Percentiles rank a stretch among this genome's conserved stretches.
These are phyloP conservation scores for Pheosia tremula DNA, from an alignment of 2,888 invertebrate species.

Conservation along the genomic window DNA sequence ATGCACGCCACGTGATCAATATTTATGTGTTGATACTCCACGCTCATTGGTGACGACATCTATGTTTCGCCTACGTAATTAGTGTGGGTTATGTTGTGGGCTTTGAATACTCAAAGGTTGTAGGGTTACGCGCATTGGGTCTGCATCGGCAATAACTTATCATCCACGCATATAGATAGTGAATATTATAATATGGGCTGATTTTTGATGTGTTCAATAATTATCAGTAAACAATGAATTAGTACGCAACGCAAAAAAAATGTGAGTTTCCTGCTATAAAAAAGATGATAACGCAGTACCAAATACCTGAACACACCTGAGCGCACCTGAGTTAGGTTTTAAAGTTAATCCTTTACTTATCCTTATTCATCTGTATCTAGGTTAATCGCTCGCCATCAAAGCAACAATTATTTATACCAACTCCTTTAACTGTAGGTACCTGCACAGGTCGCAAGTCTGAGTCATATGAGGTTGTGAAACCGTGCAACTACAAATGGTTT, in stretches of 20 bases:
- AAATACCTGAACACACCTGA: too few relatives aligned
- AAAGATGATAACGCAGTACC: too few relatives aligned
- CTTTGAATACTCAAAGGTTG: neutral
- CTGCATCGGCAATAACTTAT: neutral
- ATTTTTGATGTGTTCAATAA: too few relatives aligned
- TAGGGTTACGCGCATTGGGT: neutral
- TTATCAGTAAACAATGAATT: too few relatives aligned
- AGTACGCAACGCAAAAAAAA: too few relatives aligned
- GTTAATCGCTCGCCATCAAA: constrained; percentile 1
- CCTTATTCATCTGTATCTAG: neutral
- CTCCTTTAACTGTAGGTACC: constrained; percentile 7
- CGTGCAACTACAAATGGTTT: constrained; percentile 3
- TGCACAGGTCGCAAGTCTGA: constrained; percentile 26
- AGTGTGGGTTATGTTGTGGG: neutral
- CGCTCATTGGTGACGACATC: constrained; percentile 6
- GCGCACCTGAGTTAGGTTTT: too few relatives aligned
- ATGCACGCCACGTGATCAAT: constrained; percentile 26
- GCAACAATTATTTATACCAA: neutral
- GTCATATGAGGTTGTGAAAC: constrained; percentile 36
- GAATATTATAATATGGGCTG: too few relatives aligned
- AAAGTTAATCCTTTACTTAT: constrained; percentile 1
- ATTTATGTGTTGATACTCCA: constrained; percentile 7
- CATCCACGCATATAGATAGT: too few relatives aligned
- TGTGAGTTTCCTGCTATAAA: too few relatives aligned
- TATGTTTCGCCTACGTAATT: constrained; percentile 7